These are phyloP conservation scores for Stichopus horrens DNA, from an alignment of 53 echinoderm and acorn worm genomes.

Conservation along the genomic window DNA sequence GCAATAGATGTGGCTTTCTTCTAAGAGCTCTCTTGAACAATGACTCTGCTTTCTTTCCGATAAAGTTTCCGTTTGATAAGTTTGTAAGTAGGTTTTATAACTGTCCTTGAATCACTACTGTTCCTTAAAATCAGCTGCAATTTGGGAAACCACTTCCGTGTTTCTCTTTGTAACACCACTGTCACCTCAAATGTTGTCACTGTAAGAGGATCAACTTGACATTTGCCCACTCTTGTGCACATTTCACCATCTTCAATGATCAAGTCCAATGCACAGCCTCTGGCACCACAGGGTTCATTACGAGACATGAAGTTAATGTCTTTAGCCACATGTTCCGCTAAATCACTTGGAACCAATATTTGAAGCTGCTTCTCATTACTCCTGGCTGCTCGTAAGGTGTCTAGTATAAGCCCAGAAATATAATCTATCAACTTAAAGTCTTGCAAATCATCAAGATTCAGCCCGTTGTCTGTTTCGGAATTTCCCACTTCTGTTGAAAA, in stretches of 20 bases:
- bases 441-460: conserved; percentile 54
- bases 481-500: conserved; percentile 29
- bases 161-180: conserved; percentile 68
- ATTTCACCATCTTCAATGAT: conserved; percentile 75
- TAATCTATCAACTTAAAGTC: conserved; percentile 73
- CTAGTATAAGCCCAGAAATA: conserved; percentile 65
- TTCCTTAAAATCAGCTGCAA: conserved; percentile 77
- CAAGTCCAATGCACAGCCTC: conserved; percentile 81
- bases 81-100: conserved; percentile 82
- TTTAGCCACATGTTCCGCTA: conserved; percentile 69
- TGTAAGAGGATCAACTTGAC: conserved; percentile 78
- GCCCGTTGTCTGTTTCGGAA: neutral
- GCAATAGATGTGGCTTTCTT: neutral
- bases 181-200: conserved; percentile 95
- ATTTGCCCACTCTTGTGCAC: conserved; percentile 73
- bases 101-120: conserved; percentile 62
- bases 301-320: conserved; percentile 83
- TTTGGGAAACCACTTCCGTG: conserved; percentile 77
- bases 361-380: conserved; percentile 52
- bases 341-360: conserved; percentile 71
- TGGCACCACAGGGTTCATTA: conserved; percentile 89
- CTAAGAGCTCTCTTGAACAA: conserved; percentile 65
- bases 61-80: conserved; percentile 93
- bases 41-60: conserved; percentile 68
- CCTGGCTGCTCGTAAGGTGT: conserved; percentile 63